phyloP scores from a whole-genome alignment of 2,797 vertebrate species.

The Pipistrellus pipistrellus region DNA sequence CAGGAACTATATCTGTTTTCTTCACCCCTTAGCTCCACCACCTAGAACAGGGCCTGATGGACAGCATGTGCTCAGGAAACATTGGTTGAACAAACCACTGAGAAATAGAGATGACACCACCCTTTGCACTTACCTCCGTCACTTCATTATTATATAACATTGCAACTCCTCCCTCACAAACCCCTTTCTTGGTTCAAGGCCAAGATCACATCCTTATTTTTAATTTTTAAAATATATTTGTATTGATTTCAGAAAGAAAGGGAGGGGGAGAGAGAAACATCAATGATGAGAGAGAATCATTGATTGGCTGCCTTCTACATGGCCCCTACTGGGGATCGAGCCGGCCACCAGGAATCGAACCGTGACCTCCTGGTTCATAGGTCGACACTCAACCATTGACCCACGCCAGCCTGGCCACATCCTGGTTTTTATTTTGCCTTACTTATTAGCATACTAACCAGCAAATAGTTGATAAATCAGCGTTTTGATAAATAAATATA shows the following conservation, averaged over 20 bases:
- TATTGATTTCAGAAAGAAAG: not conserved
- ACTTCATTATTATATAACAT: not conserved
- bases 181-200: not conserved
- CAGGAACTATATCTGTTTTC: not conserved
- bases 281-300: not conserved
- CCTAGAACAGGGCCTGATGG: not conserved
- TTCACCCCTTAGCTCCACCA: not conserved
- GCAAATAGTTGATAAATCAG: not conserved
- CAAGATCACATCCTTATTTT: not conserved
- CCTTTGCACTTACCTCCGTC: not conserved
- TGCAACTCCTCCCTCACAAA: not conserved
- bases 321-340: not conserved
- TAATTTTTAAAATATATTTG: not conserved
- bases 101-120: not conserved
- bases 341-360: not conserved
- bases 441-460: not conserved
- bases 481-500: conserved; percentile 7
- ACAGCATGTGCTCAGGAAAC: not conserved
- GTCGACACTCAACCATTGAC: not conserved
- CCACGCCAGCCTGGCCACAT: not conserved
- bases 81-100: not conserved
- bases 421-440: not conserved
- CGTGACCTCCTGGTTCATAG: not conserved
- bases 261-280: not conserved
- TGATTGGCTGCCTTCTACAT: not conserved